Percentiles rank a stretch among this genome's conserved stretches.
Conservation (phyloP, 2,113 vertebrate genomes). For the Hypomesus transpacificus region DNA sequence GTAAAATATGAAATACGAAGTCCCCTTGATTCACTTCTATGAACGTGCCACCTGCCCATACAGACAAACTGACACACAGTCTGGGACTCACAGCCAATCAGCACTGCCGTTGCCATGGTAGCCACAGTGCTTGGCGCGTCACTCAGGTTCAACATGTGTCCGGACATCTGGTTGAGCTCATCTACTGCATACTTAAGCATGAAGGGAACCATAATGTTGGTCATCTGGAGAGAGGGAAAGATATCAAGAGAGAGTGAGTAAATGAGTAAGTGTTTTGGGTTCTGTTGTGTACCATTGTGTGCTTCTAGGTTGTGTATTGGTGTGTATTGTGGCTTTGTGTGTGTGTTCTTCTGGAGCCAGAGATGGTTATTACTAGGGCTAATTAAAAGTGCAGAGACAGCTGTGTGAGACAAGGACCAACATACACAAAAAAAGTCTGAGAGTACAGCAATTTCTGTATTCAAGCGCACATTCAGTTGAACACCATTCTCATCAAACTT, state of each 20-base stretch:
- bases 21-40: slow-evolving; percentile 22
- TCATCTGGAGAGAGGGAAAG: slow-evolving; percentile 71
- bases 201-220: slow-evolving; percentile 96
- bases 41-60: slow-evolving; percentile 59
- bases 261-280: slow-evolving; percentile 11
- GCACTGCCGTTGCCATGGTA: slow-evolving; percentile 91
- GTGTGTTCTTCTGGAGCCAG: slow-evolving; percentile 9
- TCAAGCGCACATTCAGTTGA: no score
- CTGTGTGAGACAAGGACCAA: slow-evolving; percentile 59
- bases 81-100: slow-evolving; percentile 94
- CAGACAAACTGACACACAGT: slow-evolving; percentile 67
- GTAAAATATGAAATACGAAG: slow-evolving; percentile 61
- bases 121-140: slow-evolving; percentile 89
- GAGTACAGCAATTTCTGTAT: no score
- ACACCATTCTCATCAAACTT: no score
- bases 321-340: slow-evolving; percentile 28
- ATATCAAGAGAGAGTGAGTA: neutral
- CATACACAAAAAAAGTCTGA: no score
- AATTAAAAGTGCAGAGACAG: slow-evolving; percentile 75
- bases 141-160: slow-evolving; percentile 88
- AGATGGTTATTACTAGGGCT: slow-evolving; percentile 75
- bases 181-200: slow-evolving; percentile 99
- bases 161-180: slow-evolving; percentile 94
- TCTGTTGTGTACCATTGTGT: slow-evolving; percentile 4
- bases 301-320: neutral